These are phyloP conservation scores for Periophthalmus magnuspinnatus DNA, from an alignment of 2,797 vertebrate species.

Conservation along the genomic window DNA sequence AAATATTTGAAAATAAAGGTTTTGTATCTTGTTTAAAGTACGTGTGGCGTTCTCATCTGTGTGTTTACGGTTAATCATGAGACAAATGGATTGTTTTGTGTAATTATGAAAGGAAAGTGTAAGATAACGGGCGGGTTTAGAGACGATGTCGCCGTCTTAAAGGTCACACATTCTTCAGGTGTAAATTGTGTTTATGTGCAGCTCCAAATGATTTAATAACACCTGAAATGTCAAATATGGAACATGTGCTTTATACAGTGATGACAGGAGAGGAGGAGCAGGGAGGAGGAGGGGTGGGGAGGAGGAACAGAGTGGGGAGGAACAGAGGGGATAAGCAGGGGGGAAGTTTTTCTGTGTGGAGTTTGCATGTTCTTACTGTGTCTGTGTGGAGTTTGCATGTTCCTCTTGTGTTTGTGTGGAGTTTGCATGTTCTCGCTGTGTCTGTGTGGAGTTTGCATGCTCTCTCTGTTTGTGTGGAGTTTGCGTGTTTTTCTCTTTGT, in stretches of 20 bases:
- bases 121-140: not conserved
- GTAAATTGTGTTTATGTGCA: slow-evolving; percentile 6
- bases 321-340: too few relatives aligned
- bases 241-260: not conserved
- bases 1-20: slow-evolving; percentile 76
- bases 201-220: not conserved
- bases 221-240: slow-evolving; percentile 1
- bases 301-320: too few relatives aligned
- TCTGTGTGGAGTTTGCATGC: too few relatives aligned
- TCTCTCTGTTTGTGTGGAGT: too few relatives aligned
- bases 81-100: not conserved
- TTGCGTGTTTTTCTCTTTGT: too few relatives aligned
- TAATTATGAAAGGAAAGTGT: not conserved
- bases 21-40: slow-evolving; percentile 56
- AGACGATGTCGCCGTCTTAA: not conserved
- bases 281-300: too few relatives aligned
- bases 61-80: not conserved
- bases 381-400: too few relatives aligned
- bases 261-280: too few relatives aligned
- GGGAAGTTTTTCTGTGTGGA: too few relatives aligned
- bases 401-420: too few relatives aligned
- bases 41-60: not conserved
- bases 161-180: not conserved
- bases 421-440: too few relatives aligned
- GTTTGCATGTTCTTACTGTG: too few relatives aligned